These are phyloP conservation scores for Strongylocentrotus purpuratus DNA, from an alignment of 35 echinoderm and acorn worm species.

Conservation along the genomic window DNA sequence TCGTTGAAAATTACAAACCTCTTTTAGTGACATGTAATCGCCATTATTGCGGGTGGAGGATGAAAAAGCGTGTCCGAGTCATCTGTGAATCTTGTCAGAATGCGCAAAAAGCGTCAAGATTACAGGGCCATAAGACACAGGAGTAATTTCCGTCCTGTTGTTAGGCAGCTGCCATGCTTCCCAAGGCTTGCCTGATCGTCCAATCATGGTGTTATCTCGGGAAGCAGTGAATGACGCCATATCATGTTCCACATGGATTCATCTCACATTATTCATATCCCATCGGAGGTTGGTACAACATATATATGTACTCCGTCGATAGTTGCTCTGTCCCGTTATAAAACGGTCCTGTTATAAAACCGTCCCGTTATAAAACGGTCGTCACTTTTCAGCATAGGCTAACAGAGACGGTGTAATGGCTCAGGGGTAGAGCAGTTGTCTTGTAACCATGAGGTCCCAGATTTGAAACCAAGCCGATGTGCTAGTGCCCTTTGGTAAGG, in stretches of 20 bases:
- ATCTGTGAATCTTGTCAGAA: neutral
- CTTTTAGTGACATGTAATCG: neutral
- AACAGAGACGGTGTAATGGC: too few species aligned
- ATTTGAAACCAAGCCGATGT: too few species aligned
- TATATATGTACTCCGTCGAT: too few species aligned
- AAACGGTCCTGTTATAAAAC: too few species aligned
- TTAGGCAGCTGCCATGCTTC: neutral
- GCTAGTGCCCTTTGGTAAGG: too few species aligned
- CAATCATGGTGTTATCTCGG: neutral
- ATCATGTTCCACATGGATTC: neutral
- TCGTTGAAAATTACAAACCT: neutral
- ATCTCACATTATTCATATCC: neutral
- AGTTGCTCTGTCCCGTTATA: too few species aligned
- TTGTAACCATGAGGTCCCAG: too few species aligned
- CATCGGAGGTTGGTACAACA: too few species aligned
- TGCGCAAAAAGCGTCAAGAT: neutral
- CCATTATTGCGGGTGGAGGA: neutral
- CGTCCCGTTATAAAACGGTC: too few species aligned
- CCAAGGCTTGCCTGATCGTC: neutral
- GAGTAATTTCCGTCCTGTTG: constrained; percentile 9
- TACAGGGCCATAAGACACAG: neutral
- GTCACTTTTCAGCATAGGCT: too few species aligned
- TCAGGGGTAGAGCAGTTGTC: too few species aligned
- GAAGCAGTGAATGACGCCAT: neutral
- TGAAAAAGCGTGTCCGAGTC: neutral